Base-by-base conservation (phyloP, 2,888 invertebrate genomes). In the Drosophila leonis region DNA sequence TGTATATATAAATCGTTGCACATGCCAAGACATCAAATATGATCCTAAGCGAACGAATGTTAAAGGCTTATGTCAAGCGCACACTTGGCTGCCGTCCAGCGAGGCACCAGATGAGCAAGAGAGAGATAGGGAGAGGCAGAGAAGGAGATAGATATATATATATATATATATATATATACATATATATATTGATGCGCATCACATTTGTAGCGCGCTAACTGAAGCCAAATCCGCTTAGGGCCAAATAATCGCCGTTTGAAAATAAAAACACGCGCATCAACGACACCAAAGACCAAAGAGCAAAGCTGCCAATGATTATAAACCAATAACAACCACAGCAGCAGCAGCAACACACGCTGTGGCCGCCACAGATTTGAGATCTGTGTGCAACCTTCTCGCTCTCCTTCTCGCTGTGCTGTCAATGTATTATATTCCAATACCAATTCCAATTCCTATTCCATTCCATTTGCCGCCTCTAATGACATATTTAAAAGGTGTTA, bases 401-500 rank as follows among this genome's bases (percentile, higher is more conserved):
- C 7, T 5, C n/a, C n/a, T n/a, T n/a, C n/a, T 12, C 44, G 3
- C 8, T 6, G 15, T 44, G 49, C 81, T 86, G 83, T 83, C 86
- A 83, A 75, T 83, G 69, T 74, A 75, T 83, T 87, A 52, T 37
- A 54, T 54, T 49, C 48, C 46, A 83, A 29, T 29, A 9, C 48
- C 48, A 29, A 48, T 48, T 54, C 7, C 27, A 78, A 18, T 49
- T 31, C 48, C 48, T 31, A 49, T 49, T 54, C 37, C 35, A 48
- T 80, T 81, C 78, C 85, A 85, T 85, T 81, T 82, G 80, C 83
- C 82, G 86, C 82, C 79, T 86, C 86, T 86, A 86, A 86, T 86
- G 88, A 86, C 86, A 86, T 86, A 83, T 86, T 86, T 86, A 86
- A 49, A 49, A 77, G 86, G 88, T 83, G 83, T 87, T 87, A 87